A percentile compares a stretch with the other conserved stretches of the same genome.
These are phyloP conservation scores for Hydrophis major DNA, from an alignment of 2,797 vertebrate genomes.

Conservation along the genomic window DNA sequence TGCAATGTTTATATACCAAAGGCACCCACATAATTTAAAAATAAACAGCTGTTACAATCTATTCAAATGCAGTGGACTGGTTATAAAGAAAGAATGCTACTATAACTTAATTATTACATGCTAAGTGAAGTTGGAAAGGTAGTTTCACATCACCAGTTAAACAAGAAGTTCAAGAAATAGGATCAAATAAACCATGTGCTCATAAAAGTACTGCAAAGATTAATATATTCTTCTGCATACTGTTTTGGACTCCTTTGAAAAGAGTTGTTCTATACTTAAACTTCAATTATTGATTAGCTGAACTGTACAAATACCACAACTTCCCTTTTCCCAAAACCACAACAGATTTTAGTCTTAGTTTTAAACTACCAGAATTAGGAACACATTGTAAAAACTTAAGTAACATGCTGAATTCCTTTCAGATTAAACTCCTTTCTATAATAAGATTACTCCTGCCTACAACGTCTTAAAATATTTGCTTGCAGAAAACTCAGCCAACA, in stretches of 20 bases:
- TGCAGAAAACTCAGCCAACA: not conserved
- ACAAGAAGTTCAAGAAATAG: not conserved
- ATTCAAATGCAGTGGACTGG: not conserved
- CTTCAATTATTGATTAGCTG: not conserved
- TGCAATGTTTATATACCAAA: not conserved
- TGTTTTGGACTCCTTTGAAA: not conserved
- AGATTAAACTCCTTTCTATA: not conserved
- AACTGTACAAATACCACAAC: not conserved
- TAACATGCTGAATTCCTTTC: not conserved
- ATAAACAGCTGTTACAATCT: not conserved
- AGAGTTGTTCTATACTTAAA: not conserved
- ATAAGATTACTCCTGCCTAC: not conserved
- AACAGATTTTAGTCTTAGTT: not conserved
- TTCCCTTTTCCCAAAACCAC: not conserved
- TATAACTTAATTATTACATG: not conserved
- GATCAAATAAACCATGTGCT: not conserved
- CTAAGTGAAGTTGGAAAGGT: not conserved
- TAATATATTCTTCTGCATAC: not conserved
- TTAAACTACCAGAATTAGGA: not conserved
- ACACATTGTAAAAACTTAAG: not conserved
- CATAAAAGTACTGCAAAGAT: not conserved
- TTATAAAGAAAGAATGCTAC: not conserved
- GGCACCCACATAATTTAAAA: not conserved
- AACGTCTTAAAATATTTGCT: not conserved
- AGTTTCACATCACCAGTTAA: not conserved